Evolutionary conservation across 2,888 invertebrate species (phyloP).

Genomic region (Plebejus melissa): DNA sequence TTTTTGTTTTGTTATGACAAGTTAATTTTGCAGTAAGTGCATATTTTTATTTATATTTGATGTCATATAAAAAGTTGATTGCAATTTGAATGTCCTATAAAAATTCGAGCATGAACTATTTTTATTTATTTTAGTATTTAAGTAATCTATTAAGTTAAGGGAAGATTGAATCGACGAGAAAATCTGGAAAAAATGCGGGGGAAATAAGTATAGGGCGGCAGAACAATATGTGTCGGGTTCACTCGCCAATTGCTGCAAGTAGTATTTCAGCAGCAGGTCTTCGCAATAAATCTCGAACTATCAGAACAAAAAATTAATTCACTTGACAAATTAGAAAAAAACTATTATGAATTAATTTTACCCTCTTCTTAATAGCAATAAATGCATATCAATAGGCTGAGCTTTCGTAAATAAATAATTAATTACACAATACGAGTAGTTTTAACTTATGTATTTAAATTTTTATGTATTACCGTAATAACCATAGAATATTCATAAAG

Average conservation of each 20-base stretch:
- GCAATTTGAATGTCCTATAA: neutral
- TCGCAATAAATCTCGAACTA: neutral
- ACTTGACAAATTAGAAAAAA: neutral
- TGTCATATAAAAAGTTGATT: neutral
- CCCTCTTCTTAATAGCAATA: neutral
- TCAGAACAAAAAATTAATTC: neutral
- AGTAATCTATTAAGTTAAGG: neutral
- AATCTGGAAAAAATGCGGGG: neutral
- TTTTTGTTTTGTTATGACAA: conserved; percentile 36
- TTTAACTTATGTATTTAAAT: neutral
- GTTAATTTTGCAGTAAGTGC: conserved; percentile 18
- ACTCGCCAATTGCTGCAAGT: too few relatives aligned
- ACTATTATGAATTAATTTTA: neutral
- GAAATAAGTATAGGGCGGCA: neutral
- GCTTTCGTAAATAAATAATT: conserved; percentile 2
- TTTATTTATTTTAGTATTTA: too few relatives aligned
- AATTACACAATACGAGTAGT: neutral
- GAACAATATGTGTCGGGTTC: too few relatives aligned
- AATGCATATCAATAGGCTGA: neutral
- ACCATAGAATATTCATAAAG: conserved; percentile 15
- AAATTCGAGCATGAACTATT: too few relatives aligned
- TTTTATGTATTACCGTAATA: neutral
- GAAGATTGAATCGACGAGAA: neutral
- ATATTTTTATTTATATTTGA: neutral
- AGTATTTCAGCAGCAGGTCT: neutral